phyloP scores from a whole-genome alignment of 2,113 vertebrate species.

The Boleophthalmus pectinirostris region DNA sequence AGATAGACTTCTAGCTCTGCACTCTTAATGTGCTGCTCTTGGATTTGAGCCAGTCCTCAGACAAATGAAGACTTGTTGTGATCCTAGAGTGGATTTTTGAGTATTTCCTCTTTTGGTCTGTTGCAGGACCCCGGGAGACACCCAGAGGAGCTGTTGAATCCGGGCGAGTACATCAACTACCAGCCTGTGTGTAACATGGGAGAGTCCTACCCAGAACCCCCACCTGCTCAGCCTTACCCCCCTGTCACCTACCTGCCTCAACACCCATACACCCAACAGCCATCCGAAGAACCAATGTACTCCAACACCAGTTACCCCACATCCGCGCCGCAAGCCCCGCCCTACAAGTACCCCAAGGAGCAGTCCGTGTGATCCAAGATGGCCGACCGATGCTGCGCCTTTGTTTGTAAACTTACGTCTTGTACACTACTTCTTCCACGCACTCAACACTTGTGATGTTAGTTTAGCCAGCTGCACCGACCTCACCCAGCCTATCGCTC shows the following conservation, averaged over 20 bases:
- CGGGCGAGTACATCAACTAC: slow-evolving; percentile 82
- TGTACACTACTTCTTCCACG: slow-evolving; percentile 62
- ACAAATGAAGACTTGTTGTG: slow-evolving; percentile 13
- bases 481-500: slow-evolving; percentile 11
- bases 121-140: slow-evolving; percentile 83
- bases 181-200: slow-evolving; percentile 66
- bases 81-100: slow-evolving; percentile 19
- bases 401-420: slow-evolving; percentile 19
- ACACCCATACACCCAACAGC: slow-evolving; percentile 74
- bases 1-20: slow-evolving; percentile 1
- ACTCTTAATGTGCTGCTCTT: slow-evolving; percentile 6
- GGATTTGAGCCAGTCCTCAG: background rate
- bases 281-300: slow-evolving; percentile 73
- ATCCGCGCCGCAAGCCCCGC: slow-evolving; percentile 73
- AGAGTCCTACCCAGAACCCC: slow-evolving; percentile 74
- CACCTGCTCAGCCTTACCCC: slow-evolving; percentile 66
- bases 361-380: slow-evolving; percentile 79
- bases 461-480: slow-evolving; percentile 32
- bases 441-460: slow-evolving; percentile 47
- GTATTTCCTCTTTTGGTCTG: slow-evolving; percentile 36
- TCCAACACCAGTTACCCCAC: slow-evolving; percentile 81
- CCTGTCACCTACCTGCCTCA: slow-evolving; percentile 78
- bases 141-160: slow-evolving; percentile 79
- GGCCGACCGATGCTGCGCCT: slow-evolving; percentile 10
- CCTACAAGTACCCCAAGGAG: slow-evolving; percentile 85